Base-by-base conservation (phyloP, 2,888 invertebrate species). In the Cryptocheilus praepositus region DNA sequence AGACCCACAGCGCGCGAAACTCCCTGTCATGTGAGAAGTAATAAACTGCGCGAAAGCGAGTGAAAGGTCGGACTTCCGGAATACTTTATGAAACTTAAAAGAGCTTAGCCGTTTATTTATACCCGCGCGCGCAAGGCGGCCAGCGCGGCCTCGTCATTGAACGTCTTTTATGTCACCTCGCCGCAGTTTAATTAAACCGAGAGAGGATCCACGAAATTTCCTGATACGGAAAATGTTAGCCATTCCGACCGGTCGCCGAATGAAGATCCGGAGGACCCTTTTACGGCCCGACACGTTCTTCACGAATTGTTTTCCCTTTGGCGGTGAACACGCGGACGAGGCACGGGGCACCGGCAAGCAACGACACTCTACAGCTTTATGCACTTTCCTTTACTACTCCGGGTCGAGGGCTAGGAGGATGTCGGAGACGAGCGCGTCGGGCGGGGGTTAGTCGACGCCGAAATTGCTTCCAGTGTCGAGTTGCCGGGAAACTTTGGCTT, bases 391-490 rank as follows among this genome's bases (percentile, higher is more conserved):
- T 83, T 81, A 81, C 80, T 80, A 82, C 77, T 76, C 79, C 70
- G 58, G 71, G 70, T 71, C 68, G 81, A 49, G 74, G 74, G 71
- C 69, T 78, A 72, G 70, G 71, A 64, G 51, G 68, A 59, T 43
- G 49, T 16, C 19, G 49, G 5, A 49, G 57, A n/a, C 36, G 36
- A 43, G 18, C 36, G 51, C 46, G 59, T n/a, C 36, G 51, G 28
- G 72, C 71, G 72, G 73, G 80, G 77, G 79, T 83, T 76, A 79
- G 82, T 83, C 82, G 77, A 76, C 77, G 81, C 86, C 86, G 84
- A 86, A 88, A 88, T 88, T 88, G 87, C 87, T 87, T 86, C 81
- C 84, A 84, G 86, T 83, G 84, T 82, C 79, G 85, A 84, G 86
- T 85, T 86, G 81, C 83, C 80, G 82, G 82, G 82, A 86, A 87